Conservation (phyloP, 2,888 invertebrate species). For the Tribolium freemani region DNA sequence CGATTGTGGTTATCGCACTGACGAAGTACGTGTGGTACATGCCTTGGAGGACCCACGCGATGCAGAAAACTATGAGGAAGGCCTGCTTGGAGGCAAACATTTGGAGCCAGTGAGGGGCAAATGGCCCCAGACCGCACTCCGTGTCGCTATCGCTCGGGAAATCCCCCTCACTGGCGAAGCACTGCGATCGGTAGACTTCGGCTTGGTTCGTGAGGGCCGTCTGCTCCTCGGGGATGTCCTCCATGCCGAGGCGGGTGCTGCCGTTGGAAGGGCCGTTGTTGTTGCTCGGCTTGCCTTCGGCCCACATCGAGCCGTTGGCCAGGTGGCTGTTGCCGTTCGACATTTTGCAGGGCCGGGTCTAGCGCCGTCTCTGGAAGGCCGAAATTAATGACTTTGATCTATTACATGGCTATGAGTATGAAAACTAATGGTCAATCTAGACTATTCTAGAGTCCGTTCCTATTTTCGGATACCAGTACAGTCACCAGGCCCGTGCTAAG, state of each 20-base stretch:
- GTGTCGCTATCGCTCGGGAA: slow-evolving; percentile 69
- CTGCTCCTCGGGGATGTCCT: slow-evolving; percentile 62
- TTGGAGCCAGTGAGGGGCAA: slow-evolving; percentile 82
- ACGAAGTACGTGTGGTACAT: slow-evolving; percentile 97
- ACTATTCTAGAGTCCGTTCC: no score
- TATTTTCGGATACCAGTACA: no score
- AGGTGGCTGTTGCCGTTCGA: slow-evolving; percentile 51
- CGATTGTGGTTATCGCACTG: slow-evolving; percentile 92
- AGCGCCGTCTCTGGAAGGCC: slow-evolving; percentile 41
- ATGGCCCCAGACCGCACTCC: slow-evolving; percentile 86
- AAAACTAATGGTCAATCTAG: no score
- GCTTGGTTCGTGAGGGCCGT: slow-evolving; percentile 61
- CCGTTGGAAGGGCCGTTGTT: slow-evolving; percentile 64
- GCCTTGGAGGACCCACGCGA: slow-evolving; percentile 89
- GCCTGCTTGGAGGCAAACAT: slow-evolving; percentile 88
- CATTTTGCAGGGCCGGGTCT: slow-evolving; percentile 44
- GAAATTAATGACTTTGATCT: no score
- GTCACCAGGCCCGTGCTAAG: no score
- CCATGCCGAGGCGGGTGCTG: slow-evolving; percentile 52
- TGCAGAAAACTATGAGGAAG: slow-evolving; percentile 89
- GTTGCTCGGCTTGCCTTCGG: slow-evolving; percentile 58
- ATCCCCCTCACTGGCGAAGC: slow-evolving; percentile 57
- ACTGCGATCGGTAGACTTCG: slow-evolving; percentile 57
- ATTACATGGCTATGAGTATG: no score
- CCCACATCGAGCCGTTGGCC: slow-evolving; percentile 42